Base-by-base conservation (phyloP, 2,888 invertebrate genomes). In the Dendrolimus pini region DNA sequence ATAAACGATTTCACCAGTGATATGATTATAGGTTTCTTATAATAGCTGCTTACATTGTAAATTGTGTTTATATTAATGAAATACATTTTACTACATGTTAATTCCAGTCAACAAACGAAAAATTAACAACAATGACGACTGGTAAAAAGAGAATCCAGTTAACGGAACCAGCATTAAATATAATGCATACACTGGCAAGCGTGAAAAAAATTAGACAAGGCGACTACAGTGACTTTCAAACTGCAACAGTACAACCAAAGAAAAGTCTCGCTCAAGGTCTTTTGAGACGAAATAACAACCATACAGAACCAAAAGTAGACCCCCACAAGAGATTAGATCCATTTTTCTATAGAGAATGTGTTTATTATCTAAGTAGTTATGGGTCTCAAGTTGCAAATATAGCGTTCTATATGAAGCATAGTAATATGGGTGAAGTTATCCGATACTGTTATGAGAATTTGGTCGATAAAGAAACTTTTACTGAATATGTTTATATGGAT, bases 311-410 rank as follows among this genome's bases (percentile, higher is more conserved):
- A 0, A 91, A 89, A 72, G 56, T 74, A 0, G 85, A 87, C 52
- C 75, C 76, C 14, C 71, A 72, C 13, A 85, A 83, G 65, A 81
- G 80, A 65, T 72, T 93, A 0, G 92, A 93, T 60, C 91, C 92
- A 0, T 89, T 92, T 64, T 93, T 93, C 65, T 94, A 94, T 69
- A 93, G 94, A 61, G 97, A 98, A 83, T 96, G 96, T 69, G 80
- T 96, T 1, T 96, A 94, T 78, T 98, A 98, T 80, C 86, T 98
- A 3, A 91, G 92, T 3, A 94, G 93, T 60, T 98, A 97, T 72
- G 97, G 97, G 0, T 95, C 94, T 3, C 94, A 94, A 71, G 86
- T 92, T 0, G 94, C 94, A 9, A 92, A 96, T 58, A 91, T 97
- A 57, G 93, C 93, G 60, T 97, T 97, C 76, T 94, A 94, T 65